Percentiles rank a stretch among this genome's conserved stretches.
These are phyloP conservation scores for Cryptocephalus primarius DNA, from an alignment of 2,888 invertebrate genomes.

Conservation along the genomic window DNA sequence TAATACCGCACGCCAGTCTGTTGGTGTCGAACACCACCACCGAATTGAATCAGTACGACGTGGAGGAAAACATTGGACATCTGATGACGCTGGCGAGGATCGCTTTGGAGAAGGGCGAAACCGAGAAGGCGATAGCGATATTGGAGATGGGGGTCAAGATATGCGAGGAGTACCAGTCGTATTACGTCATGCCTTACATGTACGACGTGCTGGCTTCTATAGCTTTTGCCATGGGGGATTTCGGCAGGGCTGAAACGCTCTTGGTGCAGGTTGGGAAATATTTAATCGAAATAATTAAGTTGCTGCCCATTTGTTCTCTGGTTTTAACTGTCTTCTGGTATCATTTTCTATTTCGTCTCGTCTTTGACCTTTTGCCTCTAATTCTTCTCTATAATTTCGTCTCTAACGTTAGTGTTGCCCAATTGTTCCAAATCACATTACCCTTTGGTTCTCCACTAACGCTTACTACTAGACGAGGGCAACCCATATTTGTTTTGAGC, in stretches of 20 bases:
- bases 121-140: constrained; percentile 32
- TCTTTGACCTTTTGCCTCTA: no score
- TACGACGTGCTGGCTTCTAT: constrained; percentile 38
- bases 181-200: constrained; percentile 31
- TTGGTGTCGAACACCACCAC: not conserved
- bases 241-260: constrained; percentile 33
- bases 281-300: no score
- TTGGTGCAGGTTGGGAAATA: constrained; percentile 21
- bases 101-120: constrained; percentile 31
- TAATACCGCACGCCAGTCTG: no score
- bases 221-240: constrained; percentile 33
- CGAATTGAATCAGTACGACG: constrained; percentile 17
- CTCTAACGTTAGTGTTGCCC: no score
- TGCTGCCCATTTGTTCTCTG: no score
- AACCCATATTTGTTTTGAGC: no score
- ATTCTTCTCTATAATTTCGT: no score
- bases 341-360: no score
- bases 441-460: no score
- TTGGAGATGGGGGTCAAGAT: constrained; percentile 34
- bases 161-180: constrained; percentile 33
- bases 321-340: no score
- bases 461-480: no score
- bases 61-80: constrained; percentile 33
- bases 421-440: no score
- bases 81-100: constrained; percentile 30